Percentiles rank a stretch among this genome's conserved stretches.
Evolutionary conservation across 1,140 invertebrate genomes (phyloP).

Genomic region (Vanessa tameamea): DNA sequence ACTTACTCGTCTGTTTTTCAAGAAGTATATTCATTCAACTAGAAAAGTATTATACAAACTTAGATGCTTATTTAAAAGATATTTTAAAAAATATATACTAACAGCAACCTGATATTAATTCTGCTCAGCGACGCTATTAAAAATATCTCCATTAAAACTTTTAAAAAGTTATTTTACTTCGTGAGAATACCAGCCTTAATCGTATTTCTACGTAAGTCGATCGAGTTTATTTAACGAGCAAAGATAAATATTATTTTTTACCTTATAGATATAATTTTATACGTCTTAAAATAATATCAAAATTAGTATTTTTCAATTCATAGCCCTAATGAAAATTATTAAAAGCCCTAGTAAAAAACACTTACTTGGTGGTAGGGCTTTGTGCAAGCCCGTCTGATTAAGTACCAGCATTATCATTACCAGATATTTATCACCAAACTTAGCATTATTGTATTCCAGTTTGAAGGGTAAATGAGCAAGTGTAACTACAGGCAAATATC

Average conservation of each 20-base stretch:
- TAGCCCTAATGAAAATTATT: too few relatives aligned
- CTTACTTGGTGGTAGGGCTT: too few relatives aligned
- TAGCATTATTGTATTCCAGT: too few relatives aligned
- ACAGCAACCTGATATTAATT: conserved; percentile 7
- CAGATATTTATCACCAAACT: too few relatives aligned
- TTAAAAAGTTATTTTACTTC: conserved; percentile 12
- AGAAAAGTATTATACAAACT: not conserved
- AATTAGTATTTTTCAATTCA: not conserved
- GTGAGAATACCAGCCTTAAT: conserved; percentile 2
- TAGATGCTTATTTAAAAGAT: not conserved
- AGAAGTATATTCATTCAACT: too few relatives aligned
- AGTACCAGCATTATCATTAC: too few relatives aligned
- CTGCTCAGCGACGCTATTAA: conserved; percentile 8
- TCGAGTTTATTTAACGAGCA: not conserved
- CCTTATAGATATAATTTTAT: too few relatives aligned
- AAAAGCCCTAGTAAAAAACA: too few relatives aligned
- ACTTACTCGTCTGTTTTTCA: too few relatives aligned
- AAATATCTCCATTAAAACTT: conserved; percentile 13
- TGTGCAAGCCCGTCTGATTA: too few relatives aligned
- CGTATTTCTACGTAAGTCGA: conserved; percentile 1
- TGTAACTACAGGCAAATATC: too few relatives aligned
- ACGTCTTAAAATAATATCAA: not conserved
- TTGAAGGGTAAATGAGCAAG: too few relatives aligned
- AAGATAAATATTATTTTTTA: not conserved
- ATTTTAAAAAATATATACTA: not conserved